These are phyloP conservation scores for Hippocampus guttulatus DNA, from an alignment of 2,113 vertebrate species.

Conservation along the genomic window DNA sequence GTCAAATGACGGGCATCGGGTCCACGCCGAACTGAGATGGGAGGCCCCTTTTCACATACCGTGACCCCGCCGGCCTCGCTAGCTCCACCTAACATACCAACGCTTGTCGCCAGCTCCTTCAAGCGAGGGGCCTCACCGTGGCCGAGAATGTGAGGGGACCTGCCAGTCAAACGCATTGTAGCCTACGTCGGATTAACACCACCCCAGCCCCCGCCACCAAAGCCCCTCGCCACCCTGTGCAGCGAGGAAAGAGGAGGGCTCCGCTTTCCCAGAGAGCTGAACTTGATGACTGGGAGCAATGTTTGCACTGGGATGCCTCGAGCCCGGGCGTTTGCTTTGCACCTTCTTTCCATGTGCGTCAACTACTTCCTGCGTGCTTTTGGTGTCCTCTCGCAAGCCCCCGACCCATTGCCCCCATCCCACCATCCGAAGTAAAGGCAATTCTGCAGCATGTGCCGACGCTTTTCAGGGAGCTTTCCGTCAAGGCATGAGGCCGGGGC, in stretches of 20 bases:
- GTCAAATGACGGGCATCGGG: background rate
- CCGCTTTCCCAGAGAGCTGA: constrained; percentile 47
- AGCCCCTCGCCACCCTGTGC: constrained; percentile 12
- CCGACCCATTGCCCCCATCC: constrained; percentile 17
- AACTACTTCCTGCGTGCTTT: constrained; percentile 8
- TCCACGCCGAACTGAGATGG: constrained; percentile 30
- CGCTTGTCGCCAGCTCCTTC: constrained; percentile 27
- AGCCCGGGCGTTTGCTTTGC: background rate
- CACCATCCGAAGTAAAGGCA: constrained; percentile 33
- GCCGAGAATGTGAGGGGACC: constrained; percentile 28
- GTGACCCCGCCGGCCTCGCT: constrained; percentile 52
- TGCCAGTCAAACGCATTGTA: constrained; percentile 68
- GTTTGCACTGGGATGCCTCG: background rate
- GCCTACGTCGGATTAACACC: constrained; percentile 50
- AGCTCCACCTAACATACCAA: constrained; percentile 42
- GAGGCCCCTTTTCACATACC: constrained; percentile 37
- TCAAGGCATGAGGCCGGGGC: constrained; percentile 57
- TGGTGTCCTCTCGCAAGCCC: constrained; percentile 40
- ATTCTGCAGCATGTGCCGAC: constrained; percentile 69
- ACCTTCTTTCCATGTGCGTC: constrained; percentile 9
- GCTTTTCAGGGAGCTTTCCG: constrained; percentile 72
- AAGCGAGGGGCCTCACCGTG: constrained; percentile 38
- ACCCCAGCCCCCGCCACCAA: background rate
- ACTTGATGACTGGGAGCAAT: background rate
- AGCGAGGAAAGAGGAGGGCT: constrained; percentile 47